Conservation (phyloP, 1,140 invertebrate genomes). For the Trigoniulus corallinus region DNA sequence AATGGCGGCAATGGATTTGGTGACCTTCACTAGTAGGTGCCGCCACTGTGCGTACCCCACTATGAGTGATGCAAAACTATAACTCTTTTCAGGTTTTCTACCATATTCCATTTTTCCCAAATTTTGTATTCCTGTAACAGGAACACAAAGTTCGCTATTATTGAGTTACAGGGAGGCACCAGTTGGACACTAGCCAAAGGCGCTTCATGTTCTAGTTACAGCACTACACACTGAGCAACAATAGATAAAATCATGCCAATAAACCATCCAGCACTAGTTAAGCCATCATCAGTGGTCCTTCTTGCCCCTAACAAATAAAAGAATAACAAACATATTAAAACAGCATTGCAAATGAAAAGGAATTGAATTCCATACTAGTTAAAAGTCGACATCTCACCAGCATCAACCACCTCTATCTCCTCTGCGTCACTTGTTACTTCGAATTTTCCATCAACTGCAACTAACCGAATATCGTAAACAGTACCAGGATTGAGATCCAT, state of each 20-base stretch:
- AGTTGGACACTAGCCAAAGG: too few species aligned
- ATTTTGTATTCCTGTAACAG: too few species aligned
- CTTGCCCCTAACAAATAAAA: conserved; percentile 8
- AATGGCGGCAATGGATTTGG: too few species aligned
- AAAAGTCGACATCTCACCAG: conserved; percentile 10
- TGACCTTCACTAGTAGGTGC: too few species aligned
- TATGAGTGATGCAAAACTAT: too few species aligned
- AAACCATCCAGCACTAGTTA: conserved; percentile 84
- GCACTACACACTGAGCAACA: conserved; percentile 75
- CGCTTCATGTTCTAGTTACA: too few species aligned
- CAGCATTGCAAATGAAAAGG: neutral
- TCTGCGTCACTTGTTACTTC: conserved; percentile 48
- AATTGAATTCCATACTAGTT: conserved; percentile 7
- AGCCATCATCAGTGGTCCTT: conserved; percentile 31
- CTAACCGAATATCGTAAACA: conserved; percentile 70
- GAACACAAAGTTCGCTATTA: too few species aligned
- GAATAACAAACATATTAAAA: conserved; percentile 1
- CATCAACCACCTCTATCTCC: conserved; percentile 48
- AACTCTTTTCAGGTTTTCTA: too few species aligned
- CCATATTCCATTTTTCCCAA: too few species aligned
- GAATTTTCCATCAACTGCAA: conserved; percentile 75
- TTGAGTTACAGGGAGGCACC: too few species aligned
- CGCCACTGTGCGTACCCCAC: too few species aligned
- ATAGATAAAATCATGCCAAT: conserved; percentile 92
- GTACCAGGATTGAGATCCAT: conserved; percentile 65